Evolutionary conservation across 2,888 invertebrate species (phyloP).

Genomic region (Deilephila elpenor): DNA sequence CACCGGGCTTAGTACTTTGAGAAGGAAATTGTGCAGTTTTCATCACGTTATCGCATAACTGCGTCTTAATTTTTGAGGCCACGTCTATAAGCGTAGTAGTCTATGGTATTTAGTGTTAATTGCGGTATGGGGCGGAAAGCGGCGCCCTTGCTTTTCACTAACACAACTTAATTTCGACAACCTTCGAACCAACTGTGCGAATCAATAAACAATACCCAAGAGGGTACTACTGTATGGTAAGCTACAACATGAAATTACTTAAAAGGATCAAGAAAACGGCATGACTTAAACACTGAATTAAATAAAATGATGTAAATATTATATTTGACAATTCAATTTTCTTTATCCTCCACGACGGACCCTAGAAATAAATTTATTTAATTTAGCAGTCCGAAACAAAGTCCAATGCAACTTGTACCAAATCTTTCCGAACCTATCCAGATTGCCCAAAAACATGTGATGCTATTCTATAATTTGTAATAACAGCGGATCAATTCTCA

Average conservation of each 20-base stretch:
- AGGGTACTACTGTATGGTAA: neutral
- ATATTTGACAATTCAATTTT: too few relatives aligned
- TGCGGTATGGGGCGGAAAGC: conserved; percentile 53
- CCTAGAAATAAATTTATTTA: too few relatives aligned
- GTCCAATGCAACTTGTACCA: too few relatives aligned
- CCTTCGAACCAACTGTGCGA: conserved; percentile 29
- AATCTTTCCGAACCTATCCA: too few relatives aligned
- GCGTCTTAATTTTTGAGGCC: neutral
- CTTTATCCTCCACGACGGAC: too few relatives aligned
- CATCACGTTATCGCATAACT: too few relatives aligned
- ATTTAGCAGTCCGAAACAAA: too few relatives aligned
- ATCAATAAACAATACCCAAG: conserved; percentile 26
- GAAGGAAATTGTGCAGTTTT: conserved; percentile 3
- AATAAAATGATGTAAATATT: too few relatives aligned
- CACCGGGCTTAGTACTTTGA: neutral
- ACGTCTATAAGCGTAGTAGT: neutral
- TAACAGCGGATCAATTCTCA: neutral
- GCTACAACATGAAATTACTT: neutral
- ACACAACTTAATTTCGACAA: conserved; percentile 44
- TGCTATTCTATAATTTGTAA: too few relatives aligned
- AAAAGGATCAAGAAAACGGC: neutral
- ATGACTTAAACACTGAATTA: too few relatives aligned
- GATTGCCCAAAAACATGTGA: too few relatives aligned
- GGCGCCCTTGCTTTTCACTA: conserved; percentile 53
- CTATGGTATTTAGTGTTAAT: conserved; percentile 58